Conservation (phyloP, 1,140 invertebrate genomes). For the Drosophila leontia region DNA sequence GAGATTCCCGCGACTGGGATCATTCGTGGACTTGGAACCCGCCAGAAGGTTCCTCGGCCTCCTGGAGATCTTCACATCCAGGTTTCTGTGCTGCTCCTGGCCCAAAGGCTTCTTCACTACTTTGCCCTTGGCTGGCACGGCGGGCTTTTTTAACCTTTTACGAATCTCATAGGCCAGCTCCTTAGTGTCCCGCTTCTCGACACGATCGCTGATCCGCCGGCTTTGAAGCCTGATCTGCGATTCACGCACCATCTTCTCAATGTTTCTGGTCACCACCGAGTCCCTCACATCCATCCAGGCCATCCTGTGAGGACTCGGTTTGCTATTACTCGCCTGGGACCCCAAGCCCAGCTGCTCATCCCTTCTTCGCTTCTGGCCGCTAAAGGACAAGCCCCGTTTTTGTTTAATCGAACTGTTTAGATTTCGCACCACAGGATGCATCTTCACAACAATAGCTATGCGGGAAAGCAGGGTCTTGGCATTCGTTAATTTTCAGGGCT, state of each 20-base stretch:
- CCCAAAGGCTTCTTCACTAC: not conserved
- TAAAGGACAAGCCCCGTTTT: not conserved
- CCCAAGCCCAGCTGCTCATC: not conserved
- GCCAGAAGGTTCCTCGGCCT: not conserved
- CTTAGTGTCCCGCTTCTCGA: not conserved
- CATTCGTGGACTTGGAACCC: not conserved
- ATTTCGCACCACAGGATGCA: not conserved
- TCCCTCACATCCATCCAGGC: not conserved
- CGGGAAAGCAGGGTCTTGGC: not conserved
- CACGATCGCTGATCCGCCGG: not conserved
- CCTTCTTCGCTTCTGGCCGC: not conserved
- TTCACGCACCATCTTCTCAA: slow-evolving; percentile 10
- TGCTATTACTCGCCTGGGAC: not conserved
- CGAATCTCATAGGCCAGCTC: not conserved
- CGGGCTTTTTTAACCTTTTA: no score
- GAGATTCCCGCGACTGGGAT: not conserved
- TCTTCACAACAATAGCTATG: not conserved
- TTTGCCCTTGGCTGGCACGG: not conserved
- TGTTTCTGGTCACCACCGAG: not conserved
- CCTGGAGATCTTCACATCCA: not conserved
- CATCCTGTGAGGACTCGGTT: not conserved
- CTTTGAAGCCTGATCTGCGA: not conserved
- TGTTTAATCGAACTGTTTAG: not conserved
- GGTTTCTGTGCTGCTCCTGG: not conserved
- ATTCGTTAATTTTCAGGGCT: not conserved